Conservation (phyloP, 2,797 vertebrate genomes). For the Triplophysa bombifrons region DNA sequence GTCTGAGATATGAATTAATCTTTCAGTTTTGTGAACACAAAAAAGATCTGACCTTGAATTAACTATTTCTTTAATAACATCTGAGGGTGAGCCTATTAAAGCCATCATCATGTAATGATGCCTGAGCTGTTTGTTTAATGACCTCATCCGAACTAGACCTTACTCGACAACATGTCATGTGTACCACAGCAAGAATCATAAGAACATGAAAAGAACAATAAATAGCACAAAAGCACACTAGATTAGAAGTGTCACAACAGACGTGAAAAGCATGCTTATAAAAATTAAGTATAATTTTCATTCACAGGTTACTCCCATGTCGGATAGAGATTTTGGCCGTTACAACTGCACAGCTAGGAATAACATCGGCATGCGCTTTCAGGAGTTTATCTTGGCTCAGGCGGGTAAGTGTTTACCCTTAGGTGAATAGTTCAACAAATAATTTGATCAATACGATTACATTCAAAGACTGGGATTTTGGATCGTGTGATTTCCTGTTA, state of each 20-base stretch:
- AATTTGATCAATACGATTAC: background rate
- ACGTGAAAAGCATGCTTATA: background rate
- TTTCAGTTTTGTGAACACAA: background rate
- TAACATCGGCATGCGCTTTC: conserved; percentile 90
- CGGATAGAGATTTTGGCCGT: conserved; percentile 92
- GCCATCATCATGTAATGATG: background rate
- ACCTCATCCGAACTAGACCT: background rate
- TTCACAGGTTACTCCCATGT: conserved; percentile 89
- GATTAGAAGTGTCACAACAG: background rate
- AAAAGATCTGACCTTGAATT: background rate
- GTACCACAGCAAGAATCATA: background rate
- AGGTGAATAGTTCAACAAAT: background rate
- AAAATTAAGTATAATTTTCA: background rate
- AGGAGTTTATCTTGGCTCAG: conserved; percentile 93
- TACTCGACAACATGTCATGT: background rate
- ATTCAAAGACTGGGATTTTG: background rate
- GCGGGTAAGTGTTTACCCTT: conserved; percentile 83
- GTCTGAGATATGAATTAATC: background rate
- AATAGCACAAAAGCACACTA: too few relatives aligned
- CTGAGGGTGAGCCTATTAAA: background rate
- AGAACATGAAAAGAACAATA: background rate
- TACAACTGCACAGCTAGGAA: conserved; percentile 98
- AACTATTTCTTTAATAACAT: background rate
- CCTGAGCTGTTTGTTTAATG: background rate
- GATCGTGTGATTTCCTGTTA: background rate